Conservation (phyloP, 2,797 vertebrate genomes). For the Amniataba percoides region DNA sequence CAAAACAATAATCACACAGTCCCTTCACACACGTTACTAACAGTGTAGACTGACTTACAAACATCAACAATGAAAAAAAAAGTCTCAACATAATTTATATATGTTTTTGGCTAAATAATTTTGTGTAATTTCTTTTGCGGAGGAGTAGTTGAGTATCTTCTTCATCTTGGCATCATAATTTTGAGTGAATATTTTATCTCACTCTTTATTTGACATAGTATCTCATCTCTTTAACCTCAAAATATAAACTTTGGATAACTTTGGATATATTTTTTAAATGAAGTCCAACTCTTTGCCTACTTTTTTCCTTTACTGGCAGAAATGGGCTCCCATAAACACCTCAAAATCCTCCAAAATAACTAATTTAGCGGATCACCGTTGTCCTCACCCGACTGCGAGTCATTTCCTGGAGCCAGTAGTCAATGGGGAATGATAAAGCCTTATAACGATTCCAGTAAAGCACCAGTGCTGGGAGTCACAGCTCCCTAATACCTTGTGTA, state of each 20-base stretch:
- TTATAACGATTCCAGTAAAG: conserved; percentile 62
- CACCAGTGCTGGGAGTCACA: conserved; percentile 56
- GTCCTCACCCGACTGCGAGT: conserved; percentile 35
- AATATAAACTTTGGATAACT: neutral
- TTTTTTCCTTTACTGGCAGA: conserved; percentile 1
- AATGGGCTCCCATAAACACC: neutral
- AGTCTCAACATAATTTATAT: conserved; percentile 4
- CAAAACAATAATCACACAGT: conserved; percentile 67
- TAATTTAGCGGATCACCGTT: conserved; percentile 27
- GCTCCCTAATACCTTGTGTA: conserved; percentile 61
- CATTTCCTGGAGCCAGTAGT: conserved; percentile 59
- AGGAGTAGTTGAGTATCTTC: neutral
- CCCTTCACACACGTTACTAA: conserved; percentile 27
- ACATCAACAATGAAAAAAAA: neutral
- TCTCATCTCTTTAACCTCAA: neutral
- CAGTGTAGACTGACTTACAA: neutral
- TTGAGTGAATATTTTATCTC: neutral
- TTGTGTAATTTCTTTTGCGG: no score
- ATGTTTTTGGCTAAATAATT: no score
- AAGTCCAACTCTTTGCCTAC: neutral
- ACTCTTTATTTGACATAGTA: neutral
- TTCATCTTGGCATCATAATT: neutral
- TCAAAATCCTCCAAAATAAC: neutral
- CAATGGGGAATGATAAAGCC: conserved; percentile 65
- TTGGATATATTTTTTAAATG: neutral